Evolutionary conservation across 1,140 invertebrate genomes (phyloP), one percentile per base, ranked within the genome.

Genomic region (Liolophura sinensis): DNA sequence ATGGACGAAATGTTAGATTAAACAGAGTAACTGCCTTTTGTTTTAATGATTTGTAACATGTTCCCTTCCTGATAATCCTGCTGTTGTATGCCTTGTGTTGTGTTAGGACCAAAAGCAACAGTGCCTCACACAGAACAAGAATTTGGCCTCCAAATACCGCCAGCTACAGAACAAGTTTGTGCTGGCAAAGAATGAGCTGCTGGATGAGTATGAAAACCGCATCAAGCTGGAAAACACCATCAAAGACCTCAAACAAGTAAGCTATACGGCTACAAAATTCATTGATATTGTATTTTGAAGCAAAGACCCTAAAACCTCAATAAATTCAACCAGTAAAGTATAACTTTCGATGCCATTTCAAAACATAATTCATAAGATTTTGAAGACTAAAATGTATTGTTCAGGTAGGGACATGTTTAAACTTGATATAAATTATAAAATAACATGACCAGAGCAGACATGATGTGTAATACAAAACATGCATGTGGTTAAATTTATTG

Each of bases 221-320:
- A 70, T 81, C 3, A 79, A 78, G 47, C 40, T 76, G n/a, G 82
- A 83, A 56, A 69, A 71, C 61, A 67, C 73, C 12, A 76, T 82
- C 12, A 80, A 75, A 60, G 81, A 83, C 67, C 60, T 74, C 27
- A 81, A 77, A 72, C 77, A 82, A 76, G 78, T 82, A 70, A 58
- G 22, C 25, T 22, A 24, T 47, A 49, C n/a, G 1, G 24, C 27
- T 40, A 40, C 31, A 40, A 40, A 27, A 7, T 59, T 9, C n/a
- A n/a, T 49, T 1, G 20, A 18, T 15, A 48, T 47, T 12, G 14
- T 47, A 11, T 16, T 16, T 48, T 14, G 59, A 12, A 16, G 27
- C 18, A 1, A 25, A n/a, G 18, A 5, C 31, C 31, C 3, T 9
- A 40, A 40, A 40, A 40, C 31, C 31, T n/a, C n/a, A n/a, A n/a